A percentile compares a stretch with the other conserved stretches of the same genome.
These are phyloP conservation scores for Psix sp. DNA, from an alignment of 1,140 invertebrate genomes.

Conservation along the genomic window DNA sequence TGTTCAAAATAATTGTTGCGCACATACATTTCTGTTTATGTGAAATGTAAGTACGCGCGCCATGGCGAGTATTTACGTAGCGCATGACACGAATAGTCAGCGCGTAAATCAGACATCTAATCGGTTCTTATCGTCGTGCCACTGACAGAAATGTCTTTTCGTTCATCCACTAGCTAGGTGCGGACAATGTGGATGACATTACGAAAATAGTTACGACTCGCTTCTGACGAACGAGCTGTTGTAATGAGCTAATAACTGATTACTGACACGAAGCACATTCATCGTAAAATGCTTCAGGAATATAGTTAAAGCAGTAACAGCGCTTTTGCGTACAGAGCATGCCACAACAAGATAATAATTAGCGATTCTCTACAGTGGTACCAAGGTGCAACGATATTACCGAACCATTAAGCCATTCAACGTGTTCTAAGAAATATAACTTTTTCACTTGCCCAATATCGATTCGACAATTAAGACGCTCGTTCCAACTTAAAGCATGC, in stretches of 20 bases:
- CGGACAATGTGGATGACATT: slow-evolving; percentile 55
- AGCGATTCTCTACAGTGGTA: slow-evolving; percentile 39
- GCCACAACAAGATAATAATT: slow-evolving; percentile 46
- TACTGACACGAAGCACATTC: slow-evolving; percentile 49
- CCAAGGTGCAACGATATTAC: slow-evolving; percentile 49
- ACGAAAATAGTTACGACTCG: slow-evolving; percentile 57
- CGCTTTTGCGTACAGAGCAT: slow-evolving; percentile 45
- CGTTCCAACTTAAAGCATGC: background rate
- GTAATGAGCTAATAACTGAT: slow-evolving; percentile 60
- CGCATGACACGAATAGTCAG: slow-evolving; percentile 52
- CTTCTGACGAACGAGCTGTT: slow-evolving; percentile 44
- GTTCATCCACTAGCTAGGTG: slow-evolving; percentile 27
- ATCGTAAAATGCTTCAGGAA: slow-evolving; percentile 44
- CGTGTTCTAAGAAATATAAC: slow-evolving; percentile 24
- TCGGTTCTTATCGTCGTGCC: slow-evolving; percentile 64
- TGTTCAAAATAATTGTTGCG: slow-evolving; percentile 53
- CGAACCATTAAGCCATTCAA: slow-evolving; percentile 27
- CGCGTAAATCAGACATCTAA: slow-evolving; percentile 72
- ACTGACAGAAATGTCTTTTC: slow-evolving; percentile 50
- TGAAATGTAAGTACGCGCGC: slow-evolving; percentile 27
- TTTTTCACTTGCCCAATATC: slow-evolving; percentile 22
- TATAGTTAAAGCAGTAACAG: slow-evolving; percentile 28
- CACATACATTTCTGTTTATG: slow-evolving; percentile 43
- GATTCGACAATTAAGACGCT: slow-evolving; percentile 3
- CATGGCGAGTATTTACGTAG: slow-evolving; percentile 34